phyloP scores from a whole-genome alignment of 1,140 invertebrate species.

The Delia radicum region DNA sequence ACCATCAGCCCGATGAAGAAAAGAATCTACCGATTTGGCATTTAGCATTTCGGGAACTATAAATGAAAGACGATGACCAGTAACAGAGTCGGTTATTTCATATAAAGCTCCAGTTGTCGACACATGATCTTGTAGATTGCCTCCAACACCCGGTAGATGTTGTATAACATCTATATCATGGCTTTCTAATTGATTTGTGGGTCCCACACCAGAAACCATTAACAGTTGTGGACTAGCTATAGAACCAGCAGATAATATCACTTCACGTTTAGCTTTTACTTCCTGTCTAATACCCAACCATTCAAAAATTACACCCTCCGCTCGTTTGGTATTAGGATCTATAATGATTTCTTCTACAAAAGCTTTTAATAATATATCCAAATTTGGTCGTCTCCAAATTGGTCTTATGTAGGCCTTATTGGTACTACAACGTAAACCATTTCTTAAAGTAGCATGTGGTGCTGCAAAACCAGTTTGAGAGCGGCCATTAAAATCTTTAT shows the following conservation, averaged over 20 bases:
- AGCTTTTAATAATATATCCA: conserved; percentile 70
- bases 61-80: conserved; percentile 60
- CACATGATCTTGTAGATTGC: conserved; percentile 78
- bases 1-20: conserved; percentile 61
- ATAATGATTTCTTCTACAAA: conserved; percentile 67
- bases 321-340: conserved; percentile 59
- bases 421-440: conserved; percentile 80
- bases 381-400: conserved; percentile 67
- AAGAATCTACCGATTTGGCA: conserved; percentile 59
- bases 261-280: conserved; percentile 64
- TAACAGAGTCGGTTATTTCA: conserved; percentile 57
- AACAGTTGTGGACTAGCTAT: conserved; percentile 76
- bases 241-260: conserved; percentile 72
- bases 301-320: conserved; percentile 65
- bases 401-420: conserved; percentile 79
- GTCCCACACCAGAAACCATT: conserved; percentile 79
- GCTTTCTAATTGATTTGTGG: conserved; percentile 58
- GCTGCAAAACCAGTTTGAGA: conserved; percentile 71
- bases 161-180: conserved; percentile 61
- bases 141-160: conserved; percentile 71
- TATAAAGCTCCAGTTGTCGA: conserved; percentile 66
- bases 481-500: conserved; percentile 73
- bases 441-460: conserved; percentile 74
- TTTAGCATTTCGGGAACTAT: conserved; percentile 63
- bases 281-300: conserved; percentile 57